Evolutionary conservation across 1,140 invertebrate species (phyloP).

Genomic region (Habropoda laboriosa): DNA sequence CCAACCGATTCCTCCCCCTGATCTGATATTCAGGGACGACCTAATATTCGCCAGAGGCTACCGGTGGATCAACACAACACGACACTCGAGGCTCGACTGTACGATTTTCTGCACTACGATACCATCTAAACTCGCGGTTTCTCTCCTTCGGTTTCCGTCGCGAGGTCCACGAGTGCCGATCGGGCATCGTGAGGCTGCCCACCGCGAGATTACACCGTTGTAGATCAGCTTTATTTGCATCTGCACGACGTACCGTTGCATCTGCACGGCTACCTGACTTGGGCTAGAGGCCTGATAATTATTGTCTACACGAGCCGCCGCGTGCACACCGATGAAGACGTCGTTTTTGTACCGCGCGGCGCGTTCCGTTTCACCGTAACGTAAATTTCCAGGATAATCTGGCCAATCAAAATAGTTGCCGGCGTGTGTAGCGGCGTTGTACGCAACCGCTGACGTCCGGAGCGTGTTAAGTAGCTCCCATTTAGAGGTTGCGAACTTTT

Average conservation of each 20-base stretch:
- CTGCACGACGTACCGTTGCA: constrained; percentile 64
- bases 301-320: constrained; percentile 55
- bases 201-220: constrained; percentile 64
- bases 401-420: constrained; percentile 40
- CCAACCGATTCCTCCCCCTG: not conserved
- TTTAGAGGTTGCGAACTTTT: constrained; percentile 41
- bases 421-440: not conserved
- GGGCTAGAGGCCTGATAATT: constrained; percentile 65
- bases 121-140: constrained; percentile 53
- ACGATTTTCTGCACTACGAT: constrained; percentile 60
- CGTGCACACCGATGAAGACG: constrained; percentile 55
- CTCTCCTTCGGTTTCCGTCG: constrained; percentile 39
- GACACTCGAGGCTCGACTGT: constrained; percentile 16
- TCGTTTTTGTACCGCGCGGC: constrained; percentile 31
- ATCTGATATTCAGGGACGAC: constrained; percentile 13
- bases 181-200: constrained; percentile 62
- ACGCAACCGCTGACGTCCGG: constrained; percentile 35
- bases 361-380: constrained; percentile 34
- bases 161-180: constrained; percentile 42
- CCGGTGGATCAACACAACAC: constrained; percentile 27
- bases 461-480: constrained; percentile 37
- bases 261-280: constrained; percentile 59
- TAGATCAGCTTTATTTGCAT: constrained; percentile 72
- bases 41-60: not conserved
- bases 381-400: constrained; percentile 60